Evolutionary conservation across 1,140 invertebrate species (phyloP).

Genomic region (Sycobia sp.): DNA sequence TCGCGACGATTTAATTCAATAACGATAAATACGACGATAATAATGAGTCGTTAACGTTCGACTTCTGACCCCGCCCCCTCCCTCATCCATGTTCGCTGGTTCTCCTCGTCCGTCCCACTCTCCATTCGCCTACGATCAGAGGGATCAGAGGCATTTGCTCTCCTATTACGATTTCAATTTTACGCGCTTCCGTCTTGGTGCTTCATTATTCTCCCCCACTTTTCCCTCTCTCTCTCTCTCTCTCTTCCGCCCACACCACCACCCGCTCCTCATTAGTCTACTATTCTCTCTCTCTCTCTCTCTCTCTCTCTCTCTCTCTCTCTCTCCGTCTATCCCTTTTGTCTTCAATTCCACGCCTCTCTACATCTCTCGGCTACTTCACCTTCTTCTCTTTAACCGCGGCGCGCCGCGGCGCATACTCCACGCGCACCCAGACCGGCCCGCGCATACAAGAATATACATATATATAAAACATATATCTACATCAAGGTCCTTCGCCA

Average conservation of each 20-base stretch:
- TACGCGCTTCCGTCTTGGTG: slow-evolving; percentile 21
- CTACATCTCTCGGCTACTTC: too few species aligned
- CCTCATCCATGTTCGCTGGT: too few species aligned
- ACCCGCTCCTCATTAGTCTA: slow-evolving; percentile 5
- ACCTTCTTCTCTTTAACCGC: too few species aligned
- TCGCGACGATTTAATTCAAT: slow-evolving; percentile 1
- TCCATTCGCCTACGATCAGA: neutral
- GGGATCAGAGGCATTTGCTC: neutral
- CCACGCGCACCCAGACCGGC: neutral
- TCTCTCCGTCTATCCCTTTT: too few species aligned
- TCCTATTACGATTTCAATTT: slow-evolving; percentile 28
- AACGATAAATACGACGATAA: slow-evolving; percentile 28
- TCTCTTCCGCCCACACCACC: neutral
- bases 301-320: slow-evolving; percentile 1
- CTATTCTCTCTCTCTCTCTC: neutral
- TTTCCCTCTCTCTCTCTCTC: neutral
- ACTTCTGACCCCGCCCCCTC: too few species aligned
- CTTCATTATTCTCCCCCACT: slow-evolving; percentile 19
- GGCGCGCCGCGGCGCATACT: too few species aligned
- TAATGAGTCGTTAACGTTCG: slow-evolving; percentile 19
- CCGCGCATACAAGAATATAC: neutral
- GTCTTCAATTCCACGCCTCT: slow-evolving; percentile 4
- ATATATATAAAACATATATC: too few species aligned
- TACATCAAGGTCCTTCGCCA: neutral
- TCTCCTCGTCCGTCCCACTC: slow-evolving; percentile 1